Conservation (phyloP, 2,113 vertebrate species). For the Zingel zingel region DNA sequence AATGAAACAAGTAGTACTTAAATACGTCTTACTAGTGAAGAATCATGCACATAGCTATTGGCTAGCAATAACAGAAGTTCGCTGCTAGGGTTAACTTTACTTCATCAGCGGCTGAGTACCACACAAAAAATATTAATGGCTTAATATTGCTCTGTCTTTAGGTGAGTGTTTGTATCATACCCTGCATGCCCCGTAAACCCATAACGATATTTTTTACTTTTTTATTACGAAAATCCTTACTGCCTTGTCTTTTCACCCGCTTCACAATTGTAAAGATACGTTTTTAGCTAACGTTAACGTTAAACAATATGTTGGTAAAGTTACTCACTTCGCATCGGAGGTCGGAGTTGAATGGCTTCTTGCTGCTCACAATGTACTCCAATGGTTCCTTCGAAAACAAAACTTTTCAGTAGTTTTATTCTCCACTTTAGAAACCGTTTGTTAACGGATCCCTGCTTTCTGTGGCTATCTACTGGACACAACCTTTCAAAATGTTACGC, state of each 20-base stretch:
- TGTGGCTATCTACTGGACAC: slow-evolving; percentile 14
- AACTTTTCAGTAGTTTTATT: slow-evolving; percentile 14
- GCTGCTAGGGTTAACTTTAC: slow-evolving; percentile 4
- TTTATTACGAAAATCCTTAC: neutral
- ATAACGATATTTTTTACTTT: neutral
- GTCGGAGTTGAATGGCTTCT: slow-evolving; percentile 42
- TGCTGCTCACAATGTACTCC: slow-evolving; percentile 31
- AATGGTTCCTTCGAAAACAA: neutral
- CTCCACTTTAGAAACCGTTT: neutral
- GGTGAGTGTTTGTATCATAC: neutral
- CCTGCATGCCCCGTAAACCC: neutral
- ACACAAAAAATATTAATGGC: too few relatives aligned
- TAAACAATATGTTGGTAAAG: slow-evolving; percentile 21
- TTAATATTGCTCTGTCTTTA: neutral
- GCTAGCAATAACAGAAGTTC: slow-evolving; percentile 1
- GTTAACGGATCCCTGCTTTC: slow-evolving; percentile 35
- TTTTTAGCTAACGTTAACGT: neutral
- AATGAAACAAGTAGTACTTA: neutral
- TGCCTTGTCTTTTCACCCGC: neutral
- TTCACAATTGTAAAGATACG: neutral
- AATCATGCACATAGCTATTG: neutral
- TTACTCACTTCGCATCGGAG: slow-evolving; percentile 69
- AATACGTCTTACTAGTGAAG: neutral
- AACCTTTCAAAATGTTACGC: slow-evolving; percentile 70
- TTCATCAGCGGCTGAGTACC: neutral